Percentiles rank a stretch among this genome's conserved stretches.
Evolutionary conservation across 2,888 invertebrate genomes (phyloP).

Genomic region (Scaptomyza tumidula): DNA sequence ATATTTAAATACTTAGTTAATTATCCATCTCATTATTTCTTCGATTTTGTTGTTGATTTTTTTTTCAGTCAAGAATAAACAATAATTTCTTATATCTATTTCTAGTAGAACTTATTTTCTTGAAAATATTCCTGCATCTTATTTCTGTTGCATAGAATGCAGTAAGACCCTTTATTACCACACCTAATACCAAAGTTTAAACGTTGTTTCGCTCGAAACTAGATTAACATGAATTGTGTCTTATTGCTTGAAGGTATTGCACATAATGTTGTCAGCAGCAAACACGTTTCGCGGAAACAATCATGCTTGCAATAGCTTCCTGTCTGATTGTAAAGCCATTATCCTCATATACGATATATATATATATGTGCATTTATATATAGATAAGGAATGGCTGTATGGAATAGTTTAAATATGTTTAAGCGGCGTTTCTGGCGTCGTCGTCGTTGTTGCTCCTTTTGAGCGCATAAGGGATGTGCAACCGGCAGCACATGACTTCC

Average conservation of each 20-base stretch:
- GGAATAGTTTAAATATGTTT: constrained; percentile 56
- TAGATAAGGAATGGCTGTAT: constrained; percentile 11
- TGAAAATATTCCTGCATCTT: not conserved
- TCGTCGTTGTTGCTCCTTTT: constrained; percentile 39
- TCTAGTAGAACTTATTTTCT: too few relatives aligned
- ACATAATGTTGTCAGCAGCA: constrained; percentile 43
- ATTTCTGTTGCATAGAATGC: not conserved
- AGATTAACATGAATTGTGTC: constrained; percentile 18
- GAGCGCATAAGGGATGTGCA: constrained; percentile 66
- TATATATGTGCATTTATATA: constrained; percentile 13
- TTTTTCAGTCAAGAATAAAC: too few relatives aligned
- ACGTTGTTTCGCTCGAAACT: not conserved
- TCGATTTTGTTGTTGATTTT: too few relatives aligned
- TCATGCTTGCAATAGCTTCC: constrained; percentile 76
- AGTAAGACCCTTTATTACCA: not conserved
- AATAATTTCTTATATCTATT: too few relatives aligned
- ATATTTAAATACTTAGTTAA: too few relatives aligned
- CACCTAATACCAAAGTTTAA: not conserved
- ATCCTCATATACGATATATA: constrained; percentile 34
- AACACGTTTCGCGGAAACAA: constrained; percentile 76
- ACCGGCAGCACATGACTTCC: constrained; percentile 73
- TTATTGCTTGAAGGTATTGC: constrained; percentile 25
- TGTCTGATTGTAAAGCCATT: constrained; percentile 77
- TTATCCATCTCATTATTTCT: too few relatives aligned
- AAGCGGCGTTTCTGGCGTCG: constrained; percentile 21